phyloP scores from a whole-genome alignment of 2,888 invertebrate species.

The Athalia rosae region DNA sequence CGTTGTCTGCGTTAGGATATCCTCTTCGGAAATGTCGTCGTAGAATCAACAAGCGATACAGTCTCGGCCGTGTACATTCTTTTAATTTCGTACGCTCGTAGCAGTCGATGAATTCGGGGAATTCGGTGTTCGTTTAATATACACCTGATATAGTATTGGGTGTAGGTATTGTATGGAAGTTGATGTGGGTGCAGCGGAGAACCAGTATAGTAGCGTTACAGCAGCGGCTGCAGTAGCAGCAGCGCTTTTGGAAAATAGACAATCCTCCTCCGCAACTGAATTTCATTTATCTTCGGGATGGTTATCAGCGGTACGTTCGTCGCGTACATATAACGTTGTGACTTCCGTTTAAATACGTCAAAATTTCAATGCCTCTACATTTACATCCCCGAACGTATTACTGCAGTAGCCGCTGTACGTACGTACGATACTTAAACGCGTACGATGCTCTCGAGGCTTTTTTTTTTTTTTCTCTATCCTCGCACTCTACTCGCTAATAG shows the following conservation, averaged over 20 bases:
- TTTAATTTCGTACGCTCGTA: constrained; percentile 55
- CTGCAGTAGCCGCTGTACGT: too few relatives aligned
- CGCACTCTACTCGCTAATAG: too few relatives aligned
- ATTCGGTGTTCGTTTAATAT: constrained; percentile 65
- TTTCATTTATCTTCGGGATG: constrained; percentile 38
- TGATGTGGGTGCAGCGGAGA: neutral
- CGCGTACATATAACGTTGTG: neutral
- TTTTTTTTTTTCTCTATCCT: too few relatives aligned
- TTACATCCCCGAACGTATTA: neutral
- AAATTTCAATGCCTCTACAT: neutral
- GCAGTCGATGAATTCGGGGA: constrained; percentile 67
- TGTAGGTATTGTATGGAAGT: neutral
- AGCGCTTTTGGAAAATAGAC: constrained; percentile 8
- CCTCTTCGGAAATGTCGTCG: constrained; percentile 67
- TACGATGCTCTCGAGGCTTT: too few relatives aligned
- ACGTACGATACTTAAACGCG: too few relatives aligned
- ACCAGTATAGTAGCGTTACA: too few relatives aligned
- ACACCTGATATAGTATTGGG: neutral
- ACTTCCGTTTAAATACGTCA: constrained; percentile 19
- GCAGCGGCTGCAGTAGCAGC: too few relatives aligned
- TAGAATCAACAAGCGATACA: constrained; percentile 69
- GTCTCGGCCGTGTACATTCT: constrained; percentile 64
- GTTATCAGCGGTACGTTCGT: constrained; percentile 33
- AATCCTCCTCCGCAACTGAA: constrained; percentile 12
- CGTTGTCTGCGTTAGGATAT: constrained; percentile 52